Evolutionary conservation across 2,888 invertebrate species (phyloP).

Genomic region (Microdon myrmicae): DNA sequence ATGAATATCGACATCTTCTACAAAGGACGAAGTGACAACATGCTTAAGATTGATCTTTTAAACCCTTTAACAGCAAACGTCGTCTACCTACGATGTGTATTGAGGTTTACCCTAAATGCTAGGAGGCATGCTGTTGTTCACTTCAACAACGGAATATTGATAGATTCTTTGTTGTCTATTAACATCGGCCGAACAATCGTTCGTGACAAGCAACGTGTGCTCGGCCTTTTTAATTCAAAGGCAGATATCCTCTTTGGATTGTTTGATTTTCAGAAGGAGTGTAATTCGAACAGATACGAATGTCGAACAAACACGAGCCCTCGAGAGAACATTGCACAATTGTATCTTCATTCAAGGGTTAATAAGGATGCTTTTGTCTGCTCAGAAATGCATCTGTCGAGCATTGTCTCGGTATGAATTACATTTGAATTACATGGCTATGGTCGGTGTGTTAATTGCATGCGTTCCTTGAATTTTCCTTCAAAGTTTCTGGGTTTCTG

Average conservation of each 20-base stretch:
- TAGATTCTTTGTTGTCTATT: constrained; percentile 49
- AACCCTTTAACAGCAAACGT: constrained; percentile 48
- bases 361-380: too few relatives aligned
- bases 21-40: constrained; percentile 42
- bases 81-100: constrained; percentile 24
- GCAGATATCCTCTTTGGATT: constrained; percentile 42
- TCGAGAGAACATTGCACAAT: constrained; percentile 42
- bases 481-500: too few relatives aligned
- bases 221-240: constrained; percentile 33
- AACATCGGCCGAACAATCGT: constrained; percentile 39
- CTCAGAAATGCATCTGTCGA: too few relatives aligned
- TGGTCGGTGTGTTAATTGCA: too few relatives aligned
- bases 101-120: constrained; percentile 11
- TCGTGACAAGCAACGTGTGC: constrained; percentile 48
- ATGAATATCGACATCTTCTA: constrained; percentile 43
- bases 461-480: too few relatives aligned
- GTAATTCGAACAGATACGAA: constrained; percentile 43
- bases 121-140: constrained; percentile 32
- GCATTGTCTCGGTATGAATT: too few relatives aligned
- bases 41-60: constrained; percentile 50
- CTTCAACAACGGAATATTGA: constrained; percentile 39
- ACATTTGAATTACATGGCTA: too few relatives aligned
- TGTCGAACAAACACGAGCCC: constrained; percentile 13
- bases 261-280: constrained; percentile 28
- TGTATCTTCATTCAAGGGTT: constrained; percentile 38